A percentile compares a stretch with the other conserved stretches of the same genome.
Conservation (phyloP, 2,888 invertebrate species). For the Rambutsinella grinnellia region DNA sequence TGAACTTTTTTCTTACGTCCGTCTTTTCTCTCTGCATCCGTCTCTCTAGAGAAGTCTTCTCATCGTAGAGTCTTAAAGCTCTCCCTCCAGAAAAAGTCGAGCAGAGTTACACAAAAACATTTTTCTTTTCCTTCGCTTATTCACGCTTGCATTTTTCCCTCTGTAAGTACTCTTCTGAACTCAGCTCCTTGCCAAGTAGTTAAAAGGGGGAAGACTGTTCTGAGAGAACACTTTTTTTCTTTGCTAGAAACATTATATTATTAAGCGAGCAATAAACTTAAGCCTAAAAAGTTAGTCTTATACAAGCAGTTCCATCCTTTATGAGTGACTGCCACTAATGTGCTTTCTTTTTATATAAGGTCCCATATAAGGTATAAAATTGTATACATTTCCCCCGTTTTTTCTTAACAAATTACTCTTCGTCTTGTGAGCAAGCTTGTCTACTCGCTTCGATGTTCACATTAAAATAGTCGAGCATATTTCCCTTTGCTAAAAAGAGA, state of each 20-base stretch:
- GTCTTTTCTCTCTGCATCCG: slow-evolving; percentile 13
- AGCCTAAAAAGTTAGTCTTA: too few species aligned
- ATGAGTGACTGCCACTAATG: slow-evolving; percentile 33
- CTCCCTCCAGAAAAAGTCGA: slow-evolving; percentile 18
- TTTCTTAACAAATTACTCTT: slow-evolving; percentile 48
- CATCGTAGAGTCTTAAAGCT: too few species aligned
- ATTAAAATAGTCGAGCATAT: slow-evolving; percentile 3
- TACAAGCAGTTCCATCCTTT: neutral
- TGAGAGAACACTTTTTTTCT: slow-evolving; percentile 19
- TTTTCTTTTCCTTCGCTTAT: slow-evolving; percentile 38
- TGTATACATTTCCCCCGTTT: slow-evolving; percentile 39
- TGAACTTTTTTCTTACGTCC: slow-evolving; percentile 25
- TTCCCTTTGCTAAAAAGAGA: neutral
- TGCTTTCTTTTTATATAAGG: slow-evolving; percentile 45
- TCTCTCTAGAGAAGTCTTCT: slow-evolving; percentile 1
- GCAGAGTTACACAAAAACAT: slow-evolving; percentile 51
- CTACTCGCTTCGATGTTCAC: neutral
- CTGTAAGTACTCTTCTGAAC: too few species aligned
- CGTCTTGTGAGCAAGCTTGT: slow-evolving; percentile 6
- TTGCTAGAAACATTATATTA: slow-evolving; percentile 13
- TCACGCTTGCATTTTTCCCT: slow-evolving; percentile 39
- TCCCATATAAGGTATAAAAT: slow-evolving; percentile 51
- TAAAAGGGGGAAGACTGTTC: slow-evolving; percentile 6
- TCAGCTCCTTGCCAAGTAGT: too few species aligned
- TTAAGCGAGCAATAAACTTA: slow-evolving; percentile 3